phyloP scores from a whole-genome alignment of 2,797 vertebrate genomes.

The Leucoraja ocellata region DNA sequence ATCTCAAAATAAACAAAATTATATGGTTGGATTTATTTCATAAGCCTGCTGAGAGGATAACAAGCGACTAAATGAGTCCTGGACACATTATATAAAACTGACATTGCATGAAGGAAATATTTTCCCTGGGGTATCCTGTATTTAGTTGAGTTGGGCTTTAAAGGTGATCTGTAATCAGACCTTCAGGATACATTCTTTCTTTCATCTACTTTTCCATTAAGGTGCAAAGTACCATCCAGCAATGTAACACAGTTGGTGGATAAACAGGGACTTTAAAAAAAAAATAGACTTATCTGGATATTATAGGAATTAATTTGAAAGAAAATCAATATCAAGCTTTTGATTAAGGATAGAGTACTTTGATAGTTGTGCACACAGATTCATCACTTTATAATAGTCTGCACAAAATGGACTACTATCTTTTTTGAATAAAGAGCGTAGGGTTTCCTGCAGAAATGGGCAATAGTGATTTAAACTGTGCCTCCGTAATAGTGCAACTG shows the following conservation, averaged over 20 bases:
- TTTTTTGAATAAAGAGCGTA: background rate
- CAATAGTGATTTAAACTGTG: background rate
- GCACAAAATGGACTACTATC: conserved; percentile 13
- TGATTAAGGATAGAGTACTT: conserved; percentile 34
- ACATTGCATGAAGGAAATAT: background rate
- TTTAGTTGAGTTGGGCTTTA: background rate
- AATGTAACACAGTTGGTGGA: background rate
- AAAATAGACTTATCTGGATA: background rate
- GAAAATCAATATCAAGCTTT: conserved; percentile 33
- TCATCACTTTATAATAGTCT: conserved; percentile 28
- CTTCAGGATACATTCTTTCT: background rate
- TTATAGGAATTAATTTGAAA: conserved; percentile 31
- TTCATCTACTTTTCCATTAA: conserved; percentile 23
- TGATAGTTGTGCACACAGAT: conserved; percentile 30
- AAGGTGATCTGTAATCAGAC: background rate
- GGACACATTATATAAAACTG: conserved; percentile 20
- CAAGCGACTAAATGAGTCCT: conserved; percentile 1
- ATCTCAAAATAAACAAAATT: conserved; percentile 39
- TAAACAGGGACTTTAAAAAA: conserved; percentile 20
- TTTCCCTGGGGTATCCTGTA: background rate
- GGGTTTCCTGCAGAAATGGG: background rate
- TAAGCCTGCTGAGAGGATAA: conserved; percentile 35
- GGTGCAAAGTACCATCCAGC: background rate
- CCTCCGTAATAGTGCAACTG: background rate
- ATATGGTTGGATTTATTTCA: conserved; percentile 37